These are phyloP conservation scores for Trachelus stipa DNA, from an alignment of 2,888 invertebrate genomes.

Conservation along the genomic window DNA sequence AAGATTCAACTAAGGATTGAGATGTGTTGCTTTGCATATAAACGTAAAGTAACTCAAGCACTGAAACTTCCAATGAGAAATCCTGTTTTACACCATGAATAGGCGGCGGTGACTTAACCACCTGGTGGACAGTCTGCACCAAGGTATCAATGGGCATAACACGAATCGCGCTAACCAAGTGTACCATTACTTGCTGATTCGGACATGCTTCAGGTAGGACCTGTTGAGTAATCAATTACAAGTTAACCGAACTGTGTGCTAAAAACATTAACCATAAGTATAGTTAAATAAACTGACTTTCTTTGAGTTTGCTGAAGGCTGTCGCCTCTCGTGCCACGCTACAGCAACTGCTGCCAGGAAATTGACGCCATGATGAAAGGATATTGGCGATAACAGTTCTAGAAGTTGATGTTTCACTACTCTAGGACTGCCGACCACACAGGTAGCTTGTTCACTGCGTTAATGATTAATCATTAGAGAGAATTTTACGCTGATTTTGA, in stretches of 20 bases:
- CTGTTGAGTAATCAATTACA: conserved; percentile 49
- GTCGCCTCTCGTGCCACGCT: conserved; percentile 83
- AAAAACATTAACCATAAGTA: neutral
- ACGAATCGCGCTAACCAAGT: conserved; percentile 82
- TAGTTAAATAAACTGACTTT: conserved; percentile 46
- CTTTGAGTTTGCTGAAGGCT: conserved; percentile 67
- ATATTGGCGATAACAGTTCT: conserved; percentile 86
- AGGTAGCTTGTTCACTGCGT: conserved; percentile 68
- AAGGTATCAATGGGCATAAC: conserved; percentile 87
- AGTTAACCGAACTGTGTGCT: neutral
- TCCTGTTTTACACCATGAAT: conserved; percentile 72
- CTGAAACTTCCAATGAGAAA: conserved; percentile 80
- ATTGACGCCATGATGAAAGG: conserved; percentile 83
- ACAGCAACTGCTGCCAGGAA: conserved; percentile 86
- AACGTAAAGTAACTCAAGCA: conserved; percentile 83
- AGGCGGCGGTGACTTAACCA: conserved; percentile 81
- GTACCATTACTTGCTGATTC: conserved; percentile 81
- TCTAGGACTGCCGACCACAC: conserved; percentile 73
- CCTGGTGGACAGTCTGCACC: conserved; percentile 84
- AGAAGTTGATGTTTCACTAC: conserved; percentile 82
- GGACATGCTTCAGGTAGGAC: conserved; percentile 74
- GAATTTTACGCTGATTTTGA: neutral
- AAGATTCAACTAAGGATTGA: conserved; percentile 80
- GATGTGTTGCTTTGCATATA: conserved; percentile 77
- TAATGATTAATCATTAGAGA: conserved; percentile 10